These are phyloP conservation scores for Crenuchus spilurus DNA, from an alignment of 2,797 vertebrate species.

Conservation along the genomic window DNA sequence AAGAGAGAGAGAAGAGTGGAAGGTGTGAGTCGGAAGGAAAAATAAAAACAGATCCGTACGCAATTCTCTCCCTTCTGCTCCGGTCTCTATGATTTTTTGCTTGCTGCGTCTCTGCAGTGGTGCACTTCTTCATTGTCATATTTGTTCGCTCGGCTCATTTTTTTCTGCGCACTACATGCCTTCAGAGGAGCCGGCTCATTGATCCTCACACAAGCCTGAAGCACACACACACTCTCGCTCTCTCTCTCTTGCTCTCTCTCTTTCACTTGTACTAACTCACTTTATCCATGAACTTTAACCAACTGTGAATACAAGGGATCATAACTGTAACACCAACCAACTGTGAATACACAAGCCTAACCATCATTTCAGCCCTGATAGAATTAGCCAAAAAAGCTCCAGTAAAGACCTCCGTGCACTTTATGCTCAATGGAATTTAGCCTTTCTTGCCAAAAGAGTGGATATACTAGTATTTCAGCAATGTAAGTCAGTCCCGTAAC, in stretches of 20 bases:
- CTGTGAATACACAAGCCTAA: conserved; percentile 36
- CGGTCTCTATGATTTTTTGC: conserved; percentile 75
- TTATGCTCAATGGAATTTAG: not conserved
- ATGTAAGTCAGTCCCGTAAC: not conserved
- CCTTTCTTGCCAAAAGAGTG: not conserved
- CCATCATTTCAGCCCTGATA: conserved; percentile 30
- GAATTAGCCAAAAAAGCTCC: no score
- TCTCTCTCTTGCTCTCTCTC: not conserved
- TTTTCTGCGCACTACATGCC: conserved; percentile 65
- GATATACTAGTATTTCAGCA: not conserved
- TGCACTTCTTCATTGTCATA: conserved; percentile 84
- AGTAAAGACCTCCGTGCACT: not conserved
- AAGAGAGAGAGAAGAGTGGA: conserved; percentile 26
- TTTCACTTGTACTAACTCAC: conserved; percentile 49
- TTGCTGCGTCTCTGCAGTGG: conserved; percentile 77
- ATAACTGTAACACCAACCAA: conserved; percentile 26
- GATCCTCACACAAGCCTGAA: conserved; percentile 71
- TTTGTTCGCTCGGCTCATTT: conserved; percentile 81
- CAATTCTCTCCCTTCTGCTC: conserved; percentile 68
- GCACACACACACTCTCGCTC: conserved; percentile 55
- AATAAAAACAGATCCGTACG: conserved; percentile 78
- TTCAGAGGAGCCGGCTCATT: conserved; percentile 80
- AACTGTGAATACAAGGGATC: conserved; percentile 27
- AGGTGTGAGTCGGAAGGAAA: conserved; percentile 59
- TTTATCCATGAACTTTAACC: conserved; percentile 41